phyloP scores from a whole-genome alignment of 1,140 invertebrate genomes.

The Microplitis demolitor region DNA sequence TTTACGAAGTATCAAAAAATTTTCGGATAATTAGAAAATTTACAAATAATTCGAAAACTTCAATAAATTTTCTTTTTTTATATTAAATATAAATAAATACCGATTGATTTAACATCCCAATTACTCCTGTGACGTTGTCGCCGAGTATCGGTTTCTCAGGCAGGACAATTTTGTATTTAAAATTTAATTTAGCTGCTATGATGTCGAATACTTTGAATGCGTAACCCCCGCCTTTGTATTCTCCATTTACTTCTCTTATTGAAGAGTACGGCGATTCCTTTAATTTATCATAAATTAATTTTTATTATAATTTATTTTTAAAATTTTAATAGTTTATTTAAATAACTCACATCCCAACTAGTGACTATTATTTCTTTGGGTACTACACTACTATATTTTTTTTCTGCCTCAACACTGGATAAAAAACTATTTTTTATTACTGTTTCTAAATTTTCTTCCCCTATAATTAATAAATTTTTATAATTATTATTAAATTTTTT shows the following conservation, averaged over 20 bases:
- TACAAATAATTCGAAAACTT: no score
- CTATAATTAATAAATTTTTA: not conserved
- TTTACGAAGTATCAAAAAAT: no score
- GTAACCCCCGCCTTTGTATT: conserved; percentile 67
- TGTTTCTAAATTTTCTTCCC: not conserved
- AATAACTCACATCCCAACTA: conserved; percentile 40
- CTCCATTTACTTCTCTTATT: conserved; percentile 62
- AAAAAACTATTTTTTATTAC: no score
- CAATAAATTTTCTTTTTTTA: no score
- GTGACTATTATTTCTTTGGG: conserved; percentile 42
- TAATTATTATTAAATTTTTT: not conserved
- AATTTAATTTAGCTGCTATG: conserved; percentile 70
- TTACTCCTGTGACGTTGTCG: conserved; percentile 63
- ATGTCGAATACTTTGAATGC: conserved; percentile 76
- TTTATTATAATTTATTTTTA: no score
- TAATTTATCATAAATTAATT: not conserved
- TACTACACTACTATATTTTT: not conserved
- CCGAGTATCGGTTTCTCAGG: conserved; percentile 65
- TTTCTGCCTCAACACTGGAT: not conserved
- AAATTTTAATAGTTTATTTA: no score
- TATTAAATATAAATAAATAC: conserved; percentile 62
- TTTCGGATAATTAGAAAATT: no score
- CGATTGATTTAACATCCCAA: conserved; percentile 65
- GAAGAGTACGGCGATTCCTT: conserved; percentile 54
- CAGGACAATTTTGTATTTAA: conserved; percentile 71